Evolutionary conservation across 2,888 invertebrate genomes (phyloP).

Genomic region (Dichetophora obliterata): DNA sequence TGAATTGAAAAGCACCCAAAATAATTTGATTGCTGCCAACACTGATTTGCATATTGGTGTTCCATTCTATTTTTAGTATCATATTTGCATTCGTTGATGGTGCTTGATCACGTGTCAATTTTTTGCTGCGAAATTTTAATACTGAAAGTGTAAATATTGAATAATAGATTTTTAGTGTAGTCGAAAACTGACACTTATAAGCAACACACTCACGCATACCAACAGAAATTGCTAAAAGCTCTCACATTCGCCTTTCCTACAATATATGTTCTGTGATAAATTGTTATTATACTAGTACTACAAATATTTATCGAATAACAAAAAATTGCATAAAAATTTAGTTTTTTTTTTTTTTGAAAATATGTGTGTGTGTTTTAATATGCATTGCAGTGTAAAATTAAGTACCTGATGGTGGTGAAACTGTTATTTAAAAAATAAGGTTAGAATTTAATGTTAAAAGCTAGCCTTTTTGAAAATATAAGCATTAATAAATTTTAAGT

Average conservation of each 20-base stretch:
- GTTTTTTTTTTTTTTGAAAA: too few relatives aligned
- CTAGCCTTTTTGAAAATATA: too few relatives aligned
- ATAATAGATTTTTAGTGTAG: not conserved
- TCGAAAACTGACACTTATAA: not conserved
- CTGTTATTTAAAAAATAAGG: too few relatives aligned
- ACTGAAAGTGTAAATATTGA: conserved; percentile 16
- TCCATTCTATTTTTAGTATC: not conserved
- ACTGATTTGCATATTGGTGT: not conserved
- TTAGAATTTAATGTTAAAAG: too few relatives aligned
- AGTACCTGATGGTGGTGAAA: too few relatives aligned
- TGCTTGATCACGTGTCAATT: conserved; percentile 34
- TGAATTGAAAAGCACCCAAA: not conserved
- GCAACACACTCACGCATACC: not conserved
- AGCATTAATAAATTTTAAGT: too few relatives aligned
- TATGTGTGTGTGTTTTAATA: too few relatives aligned
- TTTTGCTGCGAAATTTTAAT: conserved; percentile 11
- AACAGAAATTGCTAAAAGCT: not conserved
- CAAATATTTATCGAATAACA: not conserved
- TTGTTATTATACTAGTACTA: not conserved
- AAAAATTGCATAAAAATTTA: not conserved
- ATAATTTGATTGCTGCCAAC: too few relatives aligned
- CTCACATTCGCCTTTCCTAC: not conserved
- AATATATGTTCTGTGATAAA: not conserved
- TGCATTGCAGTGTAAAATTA: too few relatives aligned
- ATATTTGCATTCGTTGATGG: conserved; percentile 19